Percentiles rank a stretch among this genome's conserved stretches.
These are phyloP conservation scores for Marasmarcha lunaedactyla DNA, from an alignment of 2,888 invertebrate species.

Conservation along the genomic window DNA sequence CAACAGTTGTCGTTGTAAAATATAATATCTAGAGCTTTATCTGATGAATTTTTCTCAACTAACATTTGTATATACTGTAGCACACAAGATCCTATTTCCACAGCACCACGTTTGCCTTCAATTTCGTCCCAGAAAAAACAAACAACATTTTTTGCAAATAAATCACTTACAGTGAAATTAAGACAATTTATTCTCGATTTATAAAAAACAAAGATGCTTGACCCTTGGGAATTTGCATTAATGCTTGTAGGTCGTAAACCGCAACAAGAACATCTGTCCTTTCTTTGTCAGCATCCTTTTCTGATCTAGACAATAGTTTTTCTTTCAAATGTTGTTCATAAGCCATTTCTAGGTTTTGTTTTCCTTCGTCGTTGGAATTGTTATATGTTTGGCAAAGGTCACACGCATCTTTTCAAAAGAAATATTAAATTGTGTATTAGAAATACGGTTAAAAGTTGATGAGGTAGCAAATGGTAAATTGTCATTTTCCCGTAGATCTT, in stretches of 20 bases:
- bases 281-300: constrained; percentile 5
- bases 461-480: constrained; percentile 6
- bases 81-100: neutral
- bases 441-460: constrained; percentile 8
- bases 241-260: constrained; percentile 5
- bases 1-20: constrained; percentile 9
- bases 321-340: constrained; percentile 7
- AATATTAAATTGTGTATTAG: constrained; percentile 8
- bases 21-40: constrained; percentile 6
- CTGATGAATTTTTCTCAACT: neutral
- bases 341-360: neutral
- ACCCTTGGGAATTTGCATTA: constrained; percentile 5
- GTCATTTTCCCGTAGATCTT: constrained; percentile 5
- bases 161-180: constrained; percentile 6
- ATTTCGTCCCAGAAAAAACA: constrained; percentile 8
- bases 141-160: constrained; percentile 1
- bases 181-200: constrained; percentile 6
- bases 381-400: constrained; percentile 5
- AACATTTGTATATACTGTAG: constrained; percentile 4
- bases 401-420: constrained; percentile 9
- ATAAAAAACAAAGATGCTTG: constrained; percentile 5
- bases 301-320: constrained; percentile 3
- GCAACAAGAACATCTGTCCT: constrained; percentile 2
- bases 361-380: constrained; percentile 3
- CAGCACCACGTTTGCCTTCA: constrained; percentile 5